Percentiles rank a stretch among this genome's conserved stretches.
phyloP scores from a whole-genome alignment of 1,140 invertebrate genomes.

The Anoplolepis gracilipes region DNA sequence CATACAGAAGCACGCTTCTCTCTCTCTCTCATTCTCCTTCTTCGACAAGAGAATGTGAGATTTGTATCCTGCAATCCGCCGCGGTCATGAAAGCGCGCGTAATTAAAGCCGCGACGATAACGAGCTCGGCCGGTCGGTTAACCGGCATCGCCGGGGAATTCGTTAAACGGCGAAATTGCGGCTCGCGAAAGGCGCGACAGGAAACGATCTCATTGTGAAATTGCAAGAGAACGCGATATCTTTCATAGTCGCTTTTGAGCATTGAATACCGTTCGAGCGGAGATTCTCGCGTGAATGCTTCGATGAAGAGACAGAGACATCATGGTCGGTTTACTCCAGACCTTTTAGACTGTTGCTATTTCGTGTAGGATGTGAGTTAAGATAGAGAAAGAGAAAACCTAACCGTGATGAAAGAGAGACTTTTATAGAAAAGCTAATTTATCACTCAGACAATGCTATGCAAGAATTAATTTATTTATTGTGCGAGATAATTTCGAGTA shows the following conservation, averaged over 20 bases:
- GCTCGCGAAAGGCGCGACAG: neutral
- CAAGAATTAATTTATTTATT: constrained; percentile 11
- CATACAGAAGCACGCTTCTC: constrained; percentile 39
- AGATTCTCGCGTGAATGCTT: neutral
- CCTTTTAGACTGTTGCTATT: neutral
- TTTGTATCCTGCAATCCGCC: constrained; percentile 14
- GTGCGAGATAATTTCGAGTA: constrained; percentile 5
- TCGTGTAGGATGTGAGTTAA: too few relatives aligned
- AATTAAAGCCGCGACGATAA: constrained; percentile 43
- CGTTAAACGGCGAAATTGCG: constrained; percentile 6
- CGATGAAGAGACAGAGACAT: neutral
- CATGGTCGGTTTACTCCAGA: neutral
- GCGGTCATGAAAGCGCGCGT: constrained; percentile 28
- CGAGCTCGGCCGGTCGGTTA: neutral
- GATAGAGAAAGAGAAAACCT: neutral
- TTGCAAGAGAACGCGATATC: neutral
- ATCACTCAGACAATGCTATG: neutral
- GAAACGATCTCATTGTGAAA: neutral
- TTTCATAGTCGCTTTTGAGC: neutral
- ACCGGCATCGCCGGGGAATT: constrained; percentile 4
- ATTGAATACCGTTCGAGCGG: neutral
- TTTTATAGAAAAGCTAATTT: neutral
- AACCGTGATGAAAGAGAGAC: neutral
- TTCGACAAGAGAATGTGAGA: too few relatives aligned
- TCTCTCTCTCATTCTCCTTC: too few relatives aligned